These are phyloP conservation scores for Huso huso DNA, from an alignment of 2,797 vertebrate genomes.

Conservation along the genomic window DNA sequence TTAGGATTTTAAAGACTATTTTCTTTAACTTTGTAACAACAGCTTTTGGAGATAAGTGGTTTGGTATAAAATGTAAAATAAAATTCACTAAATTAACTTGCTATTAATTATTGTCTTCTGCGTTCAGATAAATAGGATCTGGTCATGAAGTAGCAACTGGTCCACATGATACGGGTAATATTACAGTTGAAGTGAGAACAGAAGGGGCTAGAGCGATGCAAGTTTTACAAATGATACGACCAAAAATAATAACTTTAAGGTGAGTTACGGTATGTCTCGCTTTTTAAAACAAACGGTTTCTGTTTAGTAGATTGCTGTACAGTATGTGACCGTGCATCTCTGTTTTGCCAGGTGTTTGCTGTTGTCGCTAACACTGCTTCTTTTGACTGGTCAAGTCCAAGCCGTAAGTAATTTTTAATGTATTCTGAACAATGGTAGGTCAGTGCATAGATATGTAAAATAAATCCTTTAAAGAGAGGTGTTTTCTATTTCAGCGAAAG, in stretches of 20 bases:
- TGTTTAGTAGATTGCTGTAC: no score
- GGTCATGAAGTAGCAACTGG: constrained; percentile 46
- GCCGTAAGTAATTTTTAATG: constrained; percentile 52
- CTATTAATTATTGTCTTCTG: no score
- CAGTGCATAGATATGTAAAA: no score
- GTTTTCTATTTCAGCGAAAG: no score
- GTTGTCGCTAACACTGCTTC: constrained; percentile 41
- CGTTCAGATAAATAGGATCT: neutral
- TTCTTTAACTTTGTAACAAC: no score
- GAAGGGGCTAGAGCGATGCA: constrained; percentile 43
- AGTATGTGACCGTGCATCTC: neutral
- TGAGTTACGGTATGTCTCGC: constrained; percentile 17
- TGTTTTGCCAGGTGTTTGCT: constrained; percentile 50
- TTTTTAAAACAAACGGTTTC: no score
- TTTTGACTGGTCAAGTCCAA: constrained; percentile 39
- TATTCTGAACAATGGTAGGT: no score
- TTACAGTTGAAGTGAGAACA: constrained; percentile 42
- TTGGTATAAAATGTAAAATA: no score
- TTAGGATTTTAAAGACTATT: no score
- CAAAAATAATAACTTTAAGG: constrained; percentile 30
- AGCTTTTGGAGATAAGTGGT: no score
- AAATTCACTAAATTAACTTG: no score
- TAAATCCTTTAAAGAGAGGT: no score
- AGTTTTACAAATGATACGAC: constrained; percentile 25
- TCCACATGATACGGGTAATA: constrained; percentile 22